Evolutionary conservation across 2,888 invertebrate species (phyloP), one percentile per base, ranked within the genome.

Genomic region (Diploptera punctata): DNA sequence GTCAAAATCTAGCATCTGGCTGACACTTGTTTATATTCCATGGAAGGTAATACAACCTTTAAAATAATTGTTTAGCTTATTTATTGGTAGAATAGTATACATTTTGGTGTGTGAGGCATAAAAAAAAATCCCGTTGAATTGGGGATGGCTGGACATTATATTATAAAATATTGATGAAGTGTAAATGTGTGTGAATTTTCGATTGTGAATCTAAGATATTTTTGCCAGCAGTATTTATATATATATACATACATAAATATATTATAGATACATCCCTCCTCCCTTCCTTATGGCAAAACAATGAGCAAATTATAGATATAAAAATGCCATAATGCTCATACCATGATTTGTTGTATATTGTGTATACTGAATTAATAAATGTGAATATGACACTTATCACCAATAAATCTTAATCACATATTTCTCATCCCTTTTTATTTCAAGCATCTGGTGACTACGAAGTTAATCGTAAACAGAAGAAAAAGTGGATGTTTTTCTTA

Each of bases 141-240:
- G 65, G 7, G 29, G 24, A 44, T 18, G 47, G 65, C 26, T 65
- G 47, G 65, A 47, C 29, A 10, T 65, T 47, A 33, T 21, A 7
- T 52, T 24, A 24, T 21, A 65, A 65, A n/a, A 24, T 24, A 24
- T 13, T 26, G 29, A 33, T 65, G 47, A 33, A 26, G 65, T 65
- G 65, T 44, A 65, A 65, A 65, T 47, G 65, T 65, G 65, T 65
- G 57, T 57, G 57, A 65, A 65, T 44, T 65, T 65, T 65, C 24
- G n/a, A 65, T 65, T 65, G 65, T 65, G 65, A 38, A 65, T 65
- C 24, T 65, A 65, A 65, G 47, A 65, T 65, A 65, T 65, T 65
- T 65, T 65, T 65, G 65, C 65, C 65, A 65, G 65, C 65, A 47
- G 65, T 65, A 65, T 65, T 65, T 65, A 65, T 65, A 65, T 65